Conservation (phyloP, 2,113 vertebrate species). For the Periophthalmus modestus region DNA sequence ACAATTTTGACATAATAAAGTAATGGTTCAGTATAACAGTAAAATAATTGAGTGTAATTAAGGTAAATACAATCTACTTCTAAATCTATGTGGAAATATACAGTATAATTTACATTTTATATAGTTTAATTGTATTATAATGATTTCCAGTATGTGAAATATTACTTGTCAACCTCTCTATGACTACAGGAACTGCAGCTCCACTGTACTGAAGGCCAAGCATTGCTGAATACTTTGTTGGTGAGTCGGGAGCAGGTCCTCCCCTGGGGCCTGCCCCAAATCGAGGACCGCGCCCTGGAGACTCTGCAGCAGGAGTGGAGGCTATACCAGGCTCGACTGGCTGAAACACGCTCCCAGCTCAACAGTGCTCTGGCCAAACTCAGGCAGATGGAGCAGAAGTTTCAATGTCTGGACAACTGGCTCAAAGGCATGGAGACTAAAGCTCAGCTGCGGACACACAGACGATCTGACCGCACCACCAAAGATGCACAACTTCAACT, state of each 20-base stretch:
- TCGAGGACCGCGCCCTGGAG: slow-evolving; percentile 88
- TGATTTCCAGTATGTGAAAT: not conserved
- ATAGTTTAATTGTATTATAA: not conserved
- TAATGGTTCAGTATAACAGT: not conserved
- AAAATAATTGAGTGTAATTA: not conserved
- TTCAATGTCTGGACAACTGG: slow-evolving; percentile 88
- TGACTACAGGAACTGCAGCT: slow-evolving; percentile 81
- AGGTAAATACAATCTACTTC: not conserved
- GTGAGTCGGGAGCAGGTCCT: slow-evolving; percentile 85
- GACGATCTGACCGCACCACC: slow-evolving; percentile 80
- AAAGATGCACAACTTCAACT: slow-evolving; percentile 89
- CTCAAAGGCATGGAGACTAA: slow-evolving; percentile 85
- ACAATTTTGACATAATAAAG: too few species aligned
- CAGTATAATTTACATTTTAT: too few species aligned
- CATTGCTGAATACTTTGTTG: slow-evolving; percentile 82
- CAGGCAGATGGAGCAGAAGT: slow-evolving; percentile 87
- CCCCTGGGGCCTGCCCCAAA: slow-evolving; percentile 85
- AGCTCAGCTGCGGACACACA: slow-evolving; percentile 75
- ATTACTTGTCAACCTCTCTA: not conserved
- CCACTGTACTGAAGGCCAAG: slow-evolving; percentile 87
- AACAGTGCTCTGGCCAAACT: slow-evolving; percentile 85
- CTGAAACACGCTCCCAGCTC: slow-evolving; percentile 82
- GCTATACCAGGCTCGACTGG: slow-evolving; percentile 85
- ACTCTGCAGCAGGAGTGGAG: slow-evolving; percentile 90
- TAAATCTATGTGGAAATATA: too few species aligned